Percentiles rank a stretch among this genome's conserved stretches.
phyloP scores from a whole-genome alignment of 2,113 vertebrate genomes.

The Phoenicopterus ruber region DNA sequence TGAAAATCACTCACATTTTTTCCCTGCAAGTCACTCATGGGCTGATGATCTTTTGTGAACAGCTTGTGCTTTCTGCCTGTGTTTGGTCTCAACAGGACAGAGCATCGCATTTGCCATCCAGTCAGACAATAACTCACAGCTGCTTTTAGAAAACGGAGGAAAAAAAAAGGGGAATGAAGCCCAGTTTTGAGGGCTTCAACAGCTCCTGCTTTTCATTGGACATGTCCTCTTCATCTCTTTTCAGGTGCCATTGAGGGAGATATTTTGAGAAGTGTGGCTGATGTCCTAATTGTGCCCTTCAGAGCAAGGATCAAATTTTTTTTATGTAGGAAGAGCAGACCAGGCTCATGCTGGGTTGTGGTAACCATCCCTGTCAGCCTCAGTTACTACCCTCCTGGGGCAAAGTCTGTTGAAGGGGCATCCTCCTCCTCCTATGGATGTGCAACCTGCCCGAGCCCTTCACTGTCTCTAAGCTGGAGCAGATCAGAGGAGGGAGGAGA shows the following conservation, averaged over 20 bases:
- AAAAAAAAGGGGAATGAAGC: neutral
- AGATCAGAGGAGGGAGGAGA: neutral
- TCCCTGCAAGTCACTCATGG: neutral
- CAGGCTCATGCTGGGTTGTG: neutral
- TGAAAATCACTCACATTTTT: slow-evolving; percentile 25
- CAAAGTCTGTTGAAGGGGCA: neutral
- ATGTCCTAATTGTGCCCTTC: neutral
- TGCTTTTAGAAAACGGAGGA: neutral
- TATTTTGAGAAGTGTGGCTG: neutral
- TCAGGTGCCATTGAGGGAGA: neutral
- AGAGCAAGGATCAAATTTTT: neutral
- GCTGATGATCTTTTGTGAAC: neutral
- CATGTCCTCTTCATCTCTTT: neutral
- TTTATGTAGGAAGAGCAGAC: neutral
- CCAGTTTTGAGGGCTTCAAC: neutral
- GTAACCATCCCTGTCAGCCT: neutral
- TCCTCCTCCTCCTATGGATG: neutral
- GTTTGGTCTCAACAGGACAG: neutral
- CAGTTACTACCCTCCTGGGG: neutral
- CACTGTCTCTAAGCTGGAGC: neutral
- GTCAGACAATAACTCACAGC: neutral
- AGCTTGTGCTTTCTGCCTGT: neutral
- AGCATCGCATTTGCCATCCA: neutral
- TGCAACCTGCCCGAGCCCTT: neutral
- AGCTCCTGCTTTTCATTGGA: neutral